These are phyloP conservation scores for Meloidogyne floridensis DNA, from an alignment of 1,140 invertebrate species.

Conservation along the genomic window DNA sequence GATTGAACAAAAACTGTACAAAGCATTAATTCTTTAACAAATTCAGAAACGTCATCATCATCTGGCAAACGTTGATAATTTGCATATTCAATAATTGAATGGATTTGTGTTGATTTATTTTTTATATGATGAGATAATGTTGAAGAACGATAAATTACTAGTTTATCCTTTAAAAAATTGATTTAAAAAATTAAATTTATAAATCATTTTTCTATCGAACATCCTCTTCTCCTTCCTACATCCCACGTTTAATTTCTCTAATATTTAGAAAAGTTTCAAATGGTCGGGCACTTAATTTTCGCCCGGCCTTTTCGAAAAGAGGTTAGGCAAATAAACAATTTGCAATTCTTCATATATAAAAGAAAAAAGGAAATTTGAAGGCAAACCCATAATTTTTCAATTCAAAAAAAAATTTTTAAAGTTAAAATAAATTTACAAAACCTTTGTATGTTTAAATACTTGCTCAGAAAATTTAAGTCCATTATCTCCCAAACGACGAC, in stretches of 20 bases:
- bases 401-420: neutral
- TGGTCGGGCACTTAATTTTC: too few relatives aligned
- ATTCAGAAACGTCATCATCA: slow-evolving; percentile 62
- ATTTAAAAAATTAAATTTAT: too few relatives aligned
- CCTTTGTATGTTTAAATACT: slow-evolving; percentile 53
- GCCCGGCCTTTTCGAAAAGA: too few relatives aligned
- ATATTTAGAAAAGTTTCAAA: too few relatives aligned
- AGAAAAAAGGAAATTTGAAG: too few relatives aligned
- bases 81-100: slow-evolving; percentile 46
- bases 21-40: slow-evolving; percentile 62
- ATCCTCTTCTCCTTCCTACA: too few relatives aligned
- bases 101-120: slow-evolving; percentile 46
- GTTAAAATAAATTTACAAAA: neutral
- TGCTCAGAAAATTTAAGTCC: slow-evolving; percentile 61
- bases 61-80: slow-evolving; percentile 53
- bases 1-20: slow-evolving; percentile 62
- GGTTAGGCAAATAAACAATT: too few relatives aligned
- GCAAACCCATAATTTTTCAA: neutral
- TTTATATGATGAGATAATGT: slow-evolving; percentile 52
- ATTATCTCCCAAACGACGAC: slow-evolving; percentile 56
- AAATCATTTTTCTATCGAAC: too few relatives aligned
- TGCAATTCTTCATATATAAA: too few relatives aligned
- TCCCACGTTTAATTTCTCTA: too few relatives aligned
- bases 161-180: slow-evolving; percentile 41
- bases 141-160: slow-evolving; percentile 43